A percentile compares a stretch with the other conserved stretches of the same genome.
phyloP scores from a whole-genome alignment of 2,888 invertebrate species.

The Eupithecia exiguata region DNA sequence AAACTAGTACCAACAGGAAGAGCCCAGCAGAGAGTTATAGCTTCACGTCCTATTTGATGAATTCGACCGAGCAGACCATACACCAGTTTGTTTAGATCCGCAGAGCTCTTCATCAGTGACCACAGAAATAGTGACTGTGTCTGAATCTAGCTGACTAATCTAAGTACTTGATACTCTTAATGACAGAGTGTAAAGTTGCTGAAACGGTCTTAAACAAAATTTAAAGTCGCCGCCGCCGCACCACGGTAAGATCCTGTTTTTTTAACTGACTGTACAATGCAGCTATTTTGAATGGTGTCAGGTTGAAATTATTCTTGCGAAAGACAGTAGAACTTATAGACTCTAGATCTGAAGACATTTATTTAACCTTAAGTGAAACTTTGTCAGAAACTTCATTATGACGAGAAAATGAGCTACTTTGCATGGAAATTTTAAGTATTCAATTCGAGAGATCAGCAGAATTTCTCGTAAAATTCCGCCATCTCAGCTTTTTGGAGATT shows the following conservation, averaged over 20 bases:
- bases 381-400: slow-evolving; percentile 8
- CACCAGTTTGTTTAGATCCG: slow-evolving; percentile 52
- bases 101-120: slow-evolving; percentile 30
- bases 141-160: not conserved
- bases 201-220: too few relatives aligned
- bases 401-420: slow-evolving; percentile 12
- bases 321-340: too few relatives aligned
- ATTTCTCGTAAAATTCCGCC: slow-evolving; percentile 10
- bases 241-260: too few relatives aligned
- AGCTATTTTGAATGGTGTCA: too few relatives aligned
- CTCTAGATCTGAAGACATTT: too few relatives aligned
- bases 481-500: slow-evolving; percentile 13
- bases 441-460: slow-evolving; percentile 11
- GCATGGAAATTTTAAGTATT: slow-evolving; percentile 14
- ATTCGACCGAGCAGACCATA: slow-evolving; percentile 57
- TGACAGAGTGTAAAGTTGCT: too few relatives aligned
- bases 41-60: slow-evolving; percentile 70
- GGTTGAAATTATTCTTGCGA: too few relatives aligned
- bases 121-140: not conserved
- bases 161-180: too few relatives aligned
- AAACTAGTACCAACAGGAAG: slow-evolving; percentile 23
- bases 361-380: slow-evolving; percentile 11
- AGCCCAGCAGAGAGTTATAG: slow-evolving; percentile 65
- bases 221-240: too few relatives aligned
- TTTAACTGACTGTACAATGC: too few relatives aligned